phyloP scores from a whole-genome alignment of 2,797 vertebrate genomes.

The Danio aesculapii region DNA sequence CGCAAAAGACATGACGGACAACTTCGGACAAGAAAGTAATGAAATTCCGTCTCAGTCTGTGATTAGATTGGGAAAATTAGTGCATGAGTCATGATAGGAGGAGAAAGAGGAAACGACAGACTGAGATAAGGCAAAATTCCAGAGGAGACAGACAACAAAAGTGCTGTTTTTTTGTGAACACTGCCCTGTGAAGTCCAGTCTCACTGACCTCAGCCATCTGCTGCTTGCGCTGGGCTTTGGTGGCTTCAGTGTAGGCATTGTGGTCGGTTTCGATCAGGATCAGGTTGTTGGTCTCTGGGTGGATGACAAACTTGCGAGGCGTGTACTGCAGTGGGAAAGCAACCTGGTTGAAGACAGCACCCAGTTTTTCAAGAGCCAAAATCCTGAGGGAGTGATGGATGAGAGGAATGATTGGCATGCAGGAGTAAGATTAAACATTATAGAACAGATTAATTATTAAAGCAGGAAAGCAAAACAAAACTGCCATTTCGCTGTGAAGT shows the following conservation, averaged over 20 bases:
- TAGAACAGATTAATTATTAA: background rate
- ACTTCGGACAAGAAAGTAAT: background rate
- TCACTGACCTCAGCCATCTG: conserved; percentile 95
- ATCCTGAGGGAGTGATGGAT: conserved; percentile 78
- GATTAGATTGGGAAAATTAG: background rate
- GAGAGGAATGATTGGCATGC: background rate
- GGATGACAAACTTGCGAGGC: conserved; percentile 97
- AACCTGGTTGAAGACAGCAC: conserved; percentile 98
- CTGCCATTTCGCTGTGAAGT: background rate
- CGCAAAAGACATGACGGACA: background rate
- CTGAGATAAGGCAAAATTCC: background rate
- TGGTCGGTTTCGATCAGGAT: conserved; percentile 97
- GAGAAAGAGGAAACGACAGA: background rate
- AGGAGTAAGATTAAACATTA: background rate
- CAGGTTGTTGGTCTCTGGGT: conserved; percentile 95
- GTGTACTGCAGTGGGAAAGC: conserved; percentile 97
- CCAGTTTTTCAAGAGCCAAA: conserved; percentile 96
- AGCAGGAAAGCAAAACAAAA: background rate
- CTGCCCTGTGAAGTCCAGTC: background rate
- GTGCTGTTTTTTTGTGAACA: background rate
- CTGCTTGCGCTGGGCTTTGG: conserved; percentile 98
- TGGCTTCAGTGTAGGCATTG: conserved; percentile 98
- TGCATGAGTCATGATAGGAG: background rate
- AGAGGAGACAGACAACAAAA: background rate
- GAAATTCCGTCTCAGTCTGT: background rate